Evolutionary conservation across 2,113 vertebrate species (phyloP).

Genomic region (Lagopus leucura): DNA sequence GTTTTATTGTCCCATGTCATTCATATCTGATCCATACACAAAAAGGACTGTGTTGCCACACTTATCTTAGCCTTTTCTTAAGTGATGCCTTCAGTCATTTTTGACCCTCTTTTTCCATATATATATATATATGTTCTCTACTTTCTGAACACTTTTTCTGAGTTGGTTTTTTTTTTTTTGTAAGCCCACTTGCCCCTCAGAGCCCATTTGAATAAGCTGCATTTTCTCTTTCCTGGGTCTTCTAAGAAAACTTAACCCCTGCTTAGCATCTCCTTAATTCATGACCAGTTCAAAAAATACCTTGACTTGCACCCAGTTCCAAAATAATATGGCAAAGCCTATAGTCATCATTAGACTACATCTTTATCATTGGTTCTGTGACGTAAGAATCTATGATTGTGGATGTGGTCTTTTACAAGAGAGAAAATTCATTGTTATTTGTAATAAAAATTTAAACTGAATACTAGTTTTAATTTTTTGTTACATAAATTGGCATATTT

Average conservation of each 20-base stretch:
- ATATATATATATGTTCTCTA: neutral
- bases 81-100: neutral
- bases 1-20: neutral
- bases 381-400: neutral
- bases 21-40: neutral
- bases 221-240: neutral
- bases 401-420: neutral
- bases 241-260: neutral
- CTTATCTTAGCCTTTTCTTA: neutral
- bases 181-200: neutral
- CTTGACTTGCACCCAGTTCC: neutral
- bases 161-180: neutral
- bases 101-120: neutral
- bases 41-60: neutral
- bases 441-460: neutral
- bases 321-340: neutral
- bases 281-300: neutral
- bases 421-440: neutral
- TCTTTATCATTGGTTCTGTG: neutral
- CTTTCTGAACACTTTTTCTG: neutral
- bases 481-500: neutral
- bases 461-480: neutral
- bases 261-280: neutral
- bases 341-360: neutral
- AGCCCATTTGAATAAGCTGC: neutral